These are phyloP conservation scores for Mayetiola destructor DNA, from an alignment of 2,888 invertebrate genomes.

Conservation along the genomic window DNA sequence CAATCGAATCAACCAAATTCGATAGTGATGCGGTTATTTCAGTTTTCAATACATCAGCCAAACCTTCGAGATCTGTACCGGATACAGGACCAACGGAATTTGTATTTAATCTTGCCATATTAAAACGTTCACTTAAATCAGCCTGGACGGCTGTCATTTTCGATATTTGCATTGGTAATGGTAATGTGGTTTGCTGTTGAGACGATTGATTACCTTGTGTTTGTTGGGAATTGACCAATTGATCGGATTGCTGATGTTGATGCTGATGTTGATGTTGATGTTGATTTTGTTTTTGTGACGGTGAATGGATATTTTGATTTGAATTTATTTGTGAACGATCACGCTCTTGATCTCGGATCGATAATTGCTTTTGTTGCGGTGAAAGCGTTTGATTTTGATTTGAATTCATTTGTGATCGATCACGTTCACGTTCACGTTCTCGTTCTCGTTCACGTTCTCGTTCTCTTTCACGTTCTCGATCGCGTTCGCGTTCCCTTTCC, in stretches of 20 bases:
- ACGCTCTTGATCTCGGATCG: conserved; percentile 26
- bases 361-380: conserved; percentile 30
- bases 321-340: not conserved
- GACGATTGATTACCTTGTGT: conserved; percentile 24
- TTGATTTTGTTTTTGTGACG: conserved; percentile 17
- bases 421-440: conserved; percentile 38
- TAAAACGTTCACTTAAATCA: conserved; percentile 63
- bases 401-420: conserved; percentile 27
- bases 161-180: conserved; percentile 30
- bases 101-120: conserved; percentile 55
- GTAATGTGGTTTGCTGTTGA: conserved; percentile 29
- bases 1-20: conserved; percentile 74
- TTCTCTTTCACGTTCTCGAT: conserved; percentile 39
- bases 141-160: conserved; percentile 40
- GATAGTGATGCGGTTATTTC: conserved; percentile 76
- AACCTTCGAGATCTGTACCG: conserved; percentile 68
- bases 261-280: conserved; percentile 23
- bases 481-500: conserved; percentile 36
- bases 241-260: conserved; percentile 31
- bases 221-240: conserved; percentile 22
- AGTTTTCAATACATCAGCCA: conserved; percentile 81
- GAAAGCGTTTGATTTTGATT: conserved; percentile 32
- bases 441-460: conserved; percentile 41
- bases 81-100: conserved; percentile 52
- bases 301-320: conserved; percentile 28